Evolutionary conservation across 92 coral and sea anemone genomes (phyloP), one percentile per base, ranked within the genome.

Genomic region (Umimayanthus chanpuru): DNA sequence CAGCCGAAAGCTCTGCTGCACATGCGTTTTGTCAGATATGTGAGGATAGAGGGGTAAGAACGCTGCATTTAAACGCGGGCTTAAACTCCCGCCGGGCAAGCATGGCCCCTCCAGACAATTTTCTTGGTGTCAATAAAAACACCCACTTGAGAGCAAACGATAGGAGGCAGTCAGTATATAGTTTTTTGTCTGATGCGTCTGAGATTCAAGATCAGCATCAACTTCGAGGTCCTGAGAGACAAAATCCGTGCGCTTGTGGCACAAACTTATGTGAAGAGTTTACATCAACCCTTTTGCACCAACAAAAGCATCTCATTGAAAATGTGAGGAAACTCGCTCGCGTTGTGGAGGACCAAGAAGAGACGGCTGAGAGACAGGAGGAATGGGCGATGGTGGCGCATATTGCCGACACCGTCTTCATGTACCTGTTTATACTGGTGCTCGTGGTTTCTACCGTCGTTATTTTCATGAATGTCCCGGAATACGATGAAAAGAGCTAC

Each of bases 371-470:
- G 41, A 94, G 93, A 76, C 85, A 92, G 70, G 98, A 96, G 78
- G 98, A 96, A 72, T 96, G 98, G 98, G 90, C 91, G 77, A 90
- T 94, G 70, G 98, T 95, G 10, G 98, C 98, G 18, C 94, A 93
- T 40, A 94, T 96, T 53, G 72, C 95, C n/a, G 98, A 96, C 82
- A 91, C 92, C 6, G 92, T 96, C 77, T 92, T 96, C 88, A 88
- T 96, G 80, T 94, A 92, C 82, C 8, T 92, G 73, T 96, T 94
- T 85, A 79, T 94, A 18, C 6, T 93, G 25, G 78, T 93, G 16
- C 81, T 94, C 49, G 47, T 91, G 30, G 76, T 91, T 44, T 96
- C 98, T 0, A 90, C 95, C 1, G 80, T 95, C 1, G 81, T 94
- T 44, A 92, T 93, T 23, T 94, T 96, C 26, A 86, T 89, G 41